Percentiles rank a stretch among this genome's conserved stretches.
These are phyloP conservation scores for Dendrophyllia cribrosa DNA, from an alignment of 64 coral and sea anemone genomes.

Conservation along the genomic window DNA sequence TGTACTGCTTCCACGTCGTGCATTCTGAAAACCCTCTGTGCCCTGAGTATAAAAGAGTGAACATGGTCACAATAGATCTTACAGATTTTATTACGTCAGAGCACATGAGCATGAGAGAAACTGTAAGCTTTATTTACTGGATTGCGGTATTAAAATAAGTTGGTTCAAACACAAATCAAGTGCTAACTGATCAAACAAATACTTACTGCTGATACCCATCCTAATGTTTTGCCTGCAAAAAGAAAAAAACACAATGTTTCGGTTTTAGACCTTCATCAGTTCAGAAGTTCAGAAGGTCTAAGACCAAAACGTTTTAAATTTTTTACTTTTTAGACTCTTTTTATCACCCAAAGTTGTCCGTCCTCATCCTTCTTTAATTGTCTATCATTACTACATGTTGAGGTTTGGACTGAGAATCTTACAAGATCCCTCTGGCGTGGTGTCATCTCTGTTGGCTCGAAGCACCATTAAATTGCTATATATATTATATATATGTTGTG, in stretches of 20 bases:
- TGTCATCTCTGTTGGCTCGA: too few relatives aligned
- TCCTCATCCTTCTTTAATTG: too few relatives aligned
- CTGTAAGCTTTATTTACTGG: neutral
- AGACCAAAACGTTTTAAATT: too few relatives aligned
- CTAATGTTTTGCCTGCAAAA: constrained; percentile 85
- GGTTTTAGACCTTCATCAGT: too few relatives aligned
- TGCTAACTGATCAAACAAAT: neutral
- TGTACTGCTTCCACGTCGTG: constrained; percentile 86
- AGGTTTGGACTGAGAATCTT: too few relatives aligned
- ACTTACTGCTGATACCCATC: constrained; percentile 98
- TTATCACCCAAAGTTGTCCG: too few relatives aligned
- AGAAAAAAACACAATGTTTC: neutral
- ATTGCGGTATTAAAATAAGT: neutral
- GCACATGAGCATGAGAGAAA: neutral
- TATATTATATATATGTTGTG: too few relatives aligned
- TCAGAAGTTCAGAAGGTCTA: too few relatives aligned
- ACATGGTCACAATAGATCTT: neutral
- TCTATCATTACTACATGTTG: too few relatives aligned
- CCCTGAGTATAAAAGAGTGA: constrained; percentile 50
- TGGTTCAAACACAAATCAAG: neutral
- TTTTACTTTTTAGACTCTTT: too few relatives aligned
- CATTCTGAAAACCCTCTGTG: constrained; percentile 88
- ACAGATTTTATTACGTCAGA: neutral
- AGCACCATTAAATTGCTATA: too few relatives aligned
- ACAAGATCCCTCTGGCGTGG: too few relatives aligned